Evolutionary conservation across 92 coral and sea anemone species (phyloP).

Genomic region (Palythoa heliodiscus): DNA sequence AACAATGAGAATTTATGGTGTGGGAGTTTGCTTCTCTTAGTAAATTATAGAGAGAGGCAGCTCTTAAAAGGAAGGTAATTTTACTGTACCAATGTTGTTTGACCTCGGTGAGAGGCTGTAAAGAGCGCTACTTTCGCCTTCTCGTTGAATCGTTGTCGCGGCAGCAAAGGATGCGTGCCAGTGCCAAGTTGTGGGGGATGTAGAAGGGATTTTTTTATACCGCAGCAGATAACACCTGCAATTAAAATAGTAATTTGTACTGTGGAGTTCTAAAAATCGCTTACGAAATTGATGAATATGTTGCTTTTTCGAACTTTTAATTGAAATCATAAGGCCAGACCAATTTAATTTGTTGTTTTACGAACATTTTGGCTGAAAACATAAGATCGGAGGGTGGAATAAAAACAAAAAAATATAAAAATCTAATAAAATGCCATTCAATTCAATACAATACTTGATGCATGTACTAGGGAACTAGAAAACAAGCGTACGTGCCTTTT

Average conservation of each 20-base stretch:
- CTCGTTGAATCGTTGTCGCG: constrained; percentile 60
- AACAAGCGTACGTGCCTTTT: too few relatives aligned
- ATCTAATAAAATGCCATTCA: too few relatives aligned
- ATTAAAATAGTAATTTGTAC: not conserved
- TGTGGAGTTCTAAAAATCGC: not conserved
- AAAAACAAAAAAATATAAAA: too few relatives aligned
- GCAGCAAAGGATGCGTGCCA: constrained; percentile 33
- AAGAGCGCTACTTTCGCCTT: constrained; percentile 89
- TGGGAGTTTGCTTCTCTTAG: too few relatives aligned
- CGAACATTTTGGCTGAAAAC: too few relatives aligned
- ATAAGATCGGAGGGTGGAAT: too few relatives aligned
- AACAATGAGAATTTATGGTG: too few relatives aligned
- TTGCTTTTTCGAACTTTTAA: not conserved
- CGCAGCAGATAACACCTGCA: constrained; percentile 57
- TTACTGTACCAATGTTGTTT: constrained; percentile 26
- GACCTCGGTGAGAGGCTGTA: constrained; percentile 89
- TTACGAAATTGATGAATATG: not conserved
- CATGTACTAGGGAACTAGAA: too few relatives aligned
- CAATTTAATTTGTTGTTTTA: too few relatives aligned
- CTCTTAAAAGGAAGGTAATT: too few relatives aligned
- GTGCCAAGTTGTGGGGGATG: not conserved
- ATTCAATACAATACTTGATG: too few relatives aligned
- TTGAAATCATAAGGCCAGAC: not conserved
- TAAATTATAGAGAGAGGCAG: not conserved
- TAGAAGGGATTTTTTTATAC: constrained; percentile 50